Conservation (phyloP, 1,140 invertebrate species). For the Macrostomum lignano region DNA sequence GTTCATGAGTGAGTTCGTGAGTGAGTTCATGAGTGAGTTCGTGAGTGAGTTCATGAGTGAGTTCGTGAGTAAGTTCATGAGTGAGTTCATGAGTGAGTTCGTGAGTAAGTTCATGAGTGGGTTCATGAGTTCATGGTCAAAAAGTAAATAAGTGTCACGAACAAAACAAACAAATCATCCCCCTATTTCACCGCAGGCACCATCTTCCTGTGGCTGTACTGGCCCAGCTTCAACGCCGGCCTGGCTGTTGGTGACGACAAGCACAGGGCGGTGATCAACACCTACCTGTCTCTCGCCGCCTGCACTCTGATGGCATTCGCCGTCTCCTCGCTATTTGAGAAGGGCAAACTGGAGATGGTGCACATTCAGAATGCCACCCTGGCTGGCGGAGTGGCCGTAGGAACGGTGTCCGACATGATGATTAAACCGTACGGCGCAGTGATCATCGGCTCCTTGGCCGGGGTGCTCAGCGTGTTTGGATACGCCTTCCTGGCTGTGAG, state of each 20-base stretch:
- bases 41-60: no score
- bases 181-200: slow-evolving; percentile 43
- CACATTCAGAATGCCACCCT: slow-evolving; percentile 19
- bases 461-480: slow-evolving; percentile 49
- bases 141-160: no score
- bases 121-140: no score
- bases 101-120: no score
- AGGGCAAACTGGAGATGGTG: slow-evolving; percentile 10
- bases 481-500: no score
- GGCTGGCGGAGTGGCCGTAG: slow-evolving; percentile 30
- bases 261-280: slow-evolving; percentile 38
- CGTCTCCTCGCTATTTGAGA: slow-evolving; percentile 27
- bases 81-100: no score
- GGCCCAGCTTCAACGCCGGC: slow-evolving; percentile 64
- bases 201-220: slow-evolving; percentile 60
- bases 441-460: slow-evolving; percentile 45
- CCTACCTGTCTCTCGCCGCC: neutral
- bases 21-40: no score
- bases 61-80: no score
- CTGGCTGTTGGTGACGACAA: slow-evolving; percentile 38
- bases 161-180: no score
- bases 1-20: no score
- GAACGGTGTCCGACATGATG: slow-evolving; percentile 38
- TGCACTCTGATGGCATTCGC: slow-evolving; percentile 5
- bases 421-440: slow-evolving; percentile 48